Conservation (phyloP, 2,797 vertebrate species). For the Protosalanx chinensis region DNA sequence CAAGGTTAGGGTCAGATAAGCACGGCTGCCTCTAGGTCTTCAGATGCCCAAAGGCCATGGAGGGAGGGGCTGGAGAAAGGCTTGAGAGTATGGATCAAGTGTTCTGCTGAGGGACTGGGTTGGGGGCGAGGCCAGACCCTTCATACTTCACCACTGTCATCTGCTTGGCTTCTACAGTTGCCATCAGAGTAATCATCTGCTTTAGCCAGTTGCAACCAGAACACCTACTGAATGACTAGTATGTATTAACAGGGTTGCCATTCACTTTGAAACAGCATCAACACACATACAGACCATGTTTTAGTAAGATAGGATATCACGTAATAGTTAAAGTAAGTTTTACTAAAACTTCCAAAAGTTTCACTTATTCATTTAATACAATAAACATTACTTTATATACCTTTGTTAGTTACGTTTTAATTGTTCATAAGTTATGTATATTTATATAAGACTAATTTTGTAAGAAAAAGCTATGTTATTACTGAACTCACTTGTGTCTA, state of each 20-base stretch:
- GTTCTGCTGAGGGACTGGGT: conserved; percentile 66
- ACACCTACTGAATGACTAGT: conserved; percentile 32
- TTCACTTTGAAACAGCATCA: background rate
- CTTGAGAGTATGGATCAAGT: conserved; percentile 73
- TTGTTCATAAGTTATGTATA: background rate
- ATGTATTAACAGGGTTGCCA: conserved; percentile 19
- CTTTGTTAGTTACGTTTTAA: conserved; percentile 31
- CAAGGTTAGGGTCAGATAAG: conserved; percentile 86
- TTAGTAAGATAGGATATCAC: background rate
- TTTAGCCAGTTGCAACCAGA: conserved; percentile 41
- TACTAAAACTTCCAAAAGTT: background rate
- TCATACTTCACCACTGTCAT: conserved; percentile 60
- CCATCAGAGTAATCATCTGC: conserved; percentile 28
- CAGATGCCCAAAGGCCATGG: conserved; percentile 71
- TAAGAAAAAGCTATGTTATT: background rate
- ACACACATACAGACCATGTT: background rate
- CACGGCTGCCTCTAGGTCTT: conserved; percentile 72
- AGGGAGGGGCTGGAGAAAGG: conserved; percentile 55
- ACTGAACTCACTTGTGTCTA: conserved; percentile 53
- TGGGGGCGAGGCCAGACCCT: conserved; percentile 54
- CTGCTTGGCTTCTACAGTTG: conserved; percentile 56
- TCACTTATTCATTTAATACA: background rate
- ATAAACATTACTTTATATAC: background rate
- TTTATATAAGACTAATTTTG: conserved; percentile 1
- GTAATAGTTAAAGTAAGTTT: background rate